Conservation (phyloP, 2,797 vertebrate species). For the Holocentrus rufus region DNA sequence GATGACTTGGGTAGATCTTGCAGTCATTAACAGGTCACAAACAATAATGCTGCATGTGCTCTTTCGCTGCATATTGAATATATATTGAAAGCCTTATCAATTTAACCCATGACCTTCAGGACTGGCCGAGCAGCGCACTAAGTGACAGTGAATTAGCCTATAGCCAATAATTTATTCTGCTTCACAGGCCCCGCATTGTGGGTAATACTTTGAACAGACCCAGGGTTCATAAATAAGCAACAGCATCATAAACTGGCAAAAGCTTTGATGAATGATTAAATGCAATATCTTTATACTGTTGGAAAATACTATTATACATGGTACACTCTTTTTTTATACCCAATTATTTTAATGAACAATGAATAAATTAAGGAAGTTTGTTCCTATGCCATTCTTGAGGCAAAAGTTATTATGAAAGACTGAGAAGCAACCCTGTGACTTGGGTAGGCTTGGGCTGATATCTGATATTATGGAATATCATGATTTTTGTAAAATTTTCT, state of each 20-base stretch:
- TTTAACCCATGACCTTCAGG: conserved; percentile 36
- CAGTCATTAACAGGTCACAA: conserved; percentile 68
- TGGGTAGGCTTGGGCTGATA: too few species aligned
- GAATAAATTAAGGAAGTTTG: neutral
- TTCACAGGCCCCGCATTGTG: conserved; percentile 1
- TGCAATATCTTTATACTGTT: neutral
- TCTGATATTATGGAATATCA: too few species aligned
- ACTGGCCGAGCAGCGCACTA: conserved; percentile 7
- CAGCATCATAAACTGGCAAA: neutral
- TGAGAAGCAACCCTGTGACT: too few species aligned
- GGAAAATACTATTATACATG: conserved; percentile 3
- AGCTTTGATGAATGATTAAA: conserved; percentile 22
- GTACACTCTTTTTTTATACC: neutral
- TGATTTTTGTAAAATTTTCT: too few species aligned
- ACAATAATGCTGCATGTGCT: conserved; percentile 45
- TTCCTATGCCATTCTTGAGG: conserved; percentile 3
- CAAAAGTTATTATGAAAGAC: too few species aligned
- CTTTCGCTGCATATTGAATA: conserved; percentile 28
- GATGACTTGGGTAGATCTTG: conserved; percentile 41
- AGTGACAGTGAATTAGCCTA: conserved; percentile 5
- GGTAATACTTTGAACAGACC: neutral
- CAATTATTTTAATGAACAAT: neutral
- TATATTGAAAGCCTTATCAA: conserved; percentile 20
- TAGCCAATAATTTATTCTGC: conserved; percentile 16
- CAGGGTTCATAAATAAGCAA: conserved; percentile 19